Conservation (phyloP, 2,113 vertebrate genomes). For the Phalacrocorax aristotelis region DNA sequence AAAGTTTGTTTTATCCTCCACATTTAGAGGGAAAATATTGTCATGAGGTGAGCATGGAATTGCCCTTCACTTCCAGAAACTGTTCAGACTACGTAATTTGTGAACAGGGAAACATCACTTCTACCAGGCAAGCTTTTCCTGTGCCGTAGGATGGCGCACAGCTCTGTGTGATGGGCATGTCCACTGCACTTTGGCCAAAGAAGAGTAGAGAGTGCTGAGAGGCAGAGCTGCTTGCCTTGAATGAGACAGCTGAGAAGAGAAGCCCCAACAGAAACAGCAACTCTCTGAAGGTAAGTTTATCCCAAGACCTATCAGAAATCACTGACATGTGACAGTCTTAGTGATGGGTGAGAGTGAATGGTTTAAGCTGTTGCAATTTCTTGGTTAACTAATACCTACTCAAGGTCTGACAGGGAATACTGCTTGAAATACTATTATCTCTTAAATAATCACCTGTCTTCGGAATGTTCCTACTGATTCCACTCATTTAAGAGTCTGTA, state of each 20-base stretch:
- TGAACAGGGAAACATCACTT: not conserved
- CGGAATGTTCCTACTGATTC: not conserved
- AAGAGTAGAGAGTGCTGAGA: not conserved
- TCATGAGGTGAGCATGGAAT: not conserved
- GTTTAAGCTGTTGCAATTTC: not conserved
- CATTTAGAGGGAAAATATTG: not conserved
- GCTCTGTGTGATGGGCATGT: not conserved
- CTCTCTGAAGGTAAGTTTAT: not conserved
- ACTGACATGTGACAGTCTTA: not conserved
- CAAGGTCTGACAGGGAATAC: not conserved
- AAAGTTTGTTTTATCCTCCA: not conserved
- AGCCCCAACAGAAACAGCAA: not conserved
- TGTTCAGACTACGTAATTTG: not conserved
- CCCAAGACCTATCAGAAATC: not conserved
- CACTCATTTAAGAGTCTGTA: not conserved
- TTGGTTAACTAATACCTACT: not conserved
- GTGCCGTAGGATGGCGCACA: not conserved
- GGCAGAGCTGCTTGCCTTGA: not conserved
- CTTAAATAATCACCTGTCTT: not conserved
- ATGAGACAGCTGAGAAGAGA: not conserved
- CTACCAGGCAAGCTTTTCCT: not conserved
- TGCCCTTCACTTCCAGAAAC: not conserved
- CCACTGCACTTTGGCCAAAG: rapidly evolving
- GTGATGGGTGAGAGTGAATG: not conserved
- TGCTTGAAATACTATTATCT: not conserved